Base-by-base conservation (phyloP, 2,113 vertebrate genomes). In the Saccopteryx bilineata region DNA sequence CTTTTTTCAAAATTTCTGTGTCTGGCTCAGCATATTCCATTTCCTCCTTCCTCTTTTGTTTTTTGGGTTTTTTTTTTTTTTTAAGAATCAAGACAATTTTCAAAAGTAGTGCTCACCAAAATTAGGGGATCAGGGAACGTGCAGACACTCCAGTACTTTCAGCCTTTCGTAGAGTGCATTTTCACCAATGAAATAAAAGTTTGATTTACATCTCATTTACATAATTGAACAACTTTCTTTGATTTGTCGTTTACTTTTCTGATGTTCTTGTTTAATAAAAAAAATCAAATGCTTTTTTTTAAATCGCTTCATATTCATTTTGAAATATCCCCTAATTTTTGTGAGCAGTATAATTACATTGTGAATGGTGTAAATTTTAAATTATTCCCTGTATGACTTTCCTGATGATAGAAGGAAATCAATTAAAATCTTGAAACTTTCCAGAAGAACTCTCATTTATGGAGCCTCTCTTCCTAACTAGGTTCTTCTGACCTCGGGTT, bases 1-100 rank as follows among this genome's bases (percentile, higher is more conserved):
- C 28, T 56, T 85, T 63, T 91, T 21, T 39, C 17, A 7, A 71
- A 88, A 82, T 52, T 66, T 23, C 48, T 83, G 0, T 52, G 15
- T 89, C 52, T 83, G 23, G 50, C 48, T 84, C 24, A 26, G 18
- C 8, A 52, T 54, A 76, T 65, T 84, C 48, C 10, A 65, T 84
- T 66, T n/a, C 26, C 12, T 94, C 24, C 56, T 58, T 31, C 10
- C 69, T 18, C 76, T 83, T 28, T 23, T 74, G 75, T 61, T 61
- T 31, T 23, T 75, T 61, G 26, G 39, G 39, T 2, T 39, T 39
- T 23, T 74, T 81, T 61, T 61, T 31, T 23, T 75, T 61, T 31
- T 19, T 69, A 76, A 78, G 23, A 96, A 78, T 21, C 78, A 65
- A 39, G 39, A 90, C 31, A 79, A 56, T 84, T 85, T 84, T 13